Percentiles rank a stretch among this genome's conserved stretches.
phyloP scores from a whole-genome alignment of 2,113 vertebrate species.

The Oncorhynchus masou region DNA sequence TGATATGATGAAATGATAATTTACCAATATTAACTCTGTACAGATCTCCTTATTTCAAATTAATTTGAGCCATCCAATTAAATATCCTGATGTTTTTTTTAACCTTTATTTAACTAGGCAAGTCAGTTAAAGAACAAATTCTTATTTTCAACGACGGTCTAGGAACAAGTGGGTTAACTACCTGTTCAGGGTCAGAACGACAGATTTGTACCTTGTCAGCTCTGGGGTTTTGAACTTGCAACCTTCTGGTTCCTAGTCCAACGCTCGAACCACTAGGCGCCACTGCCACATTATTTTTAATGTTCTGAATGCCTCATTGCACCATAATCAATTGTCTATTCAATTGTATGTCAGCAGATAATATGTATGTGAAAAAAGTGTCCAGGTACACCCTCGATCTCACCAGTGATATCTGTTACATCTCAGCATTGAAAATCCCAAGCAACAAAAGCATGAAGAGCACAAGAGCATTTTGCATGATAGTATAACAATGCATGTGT shows the following conservation, averaged over 20 bases:
- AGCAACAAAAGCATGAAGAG: slow-evolving; percentile 79
- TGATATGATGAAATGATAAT: not conserved
- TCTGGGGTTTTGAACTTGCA: too few species aligned
- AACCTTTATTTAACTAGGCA: too few species aligned
- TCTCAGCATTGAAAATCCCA: not conserved
- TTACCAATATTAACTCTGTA: slow-evolving; percentile 17
- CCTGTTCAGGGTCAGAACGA: too few species aligned
- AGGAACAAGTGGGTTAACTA: too few species aligned
- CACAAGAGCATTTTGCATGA: slow-evolving; percentile 78
- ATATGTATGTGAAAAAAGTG: slow-evolving; percentile 16
- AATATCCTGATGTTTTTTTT: slow-evolving; percentile 35
- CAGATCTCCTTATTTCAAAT: slow-evolving; percentile 59
- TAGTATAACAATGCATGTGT: slow-evolving; percentile 55
- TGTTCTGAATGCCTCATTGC: slow-evolving; percentile 50
- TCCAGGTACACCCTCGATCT: too few species aligned
- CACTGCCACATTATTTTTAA: slow-evolving; percentile 18
- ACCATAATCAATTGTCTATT: slow-evolving; percentile 48
- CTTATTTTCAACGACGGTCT: too few species aligned
- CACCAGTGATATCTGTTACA: not conserved
- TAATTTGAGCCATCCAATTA: slow-evolving; percentile 51
- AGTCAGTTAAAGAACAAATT: too few species aligned
- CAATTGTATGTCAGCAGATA: slow-evolving; percentile 37
- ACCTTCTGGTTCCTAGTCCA: too few species aligned
- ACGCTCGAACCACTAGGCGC: too few species aligned
- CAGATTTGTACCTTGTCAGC: too few species aligned